Base-by-base conservation (phyloP, 2,113 vertebrate genomes). In the Sardina pilchardus region DNA sequence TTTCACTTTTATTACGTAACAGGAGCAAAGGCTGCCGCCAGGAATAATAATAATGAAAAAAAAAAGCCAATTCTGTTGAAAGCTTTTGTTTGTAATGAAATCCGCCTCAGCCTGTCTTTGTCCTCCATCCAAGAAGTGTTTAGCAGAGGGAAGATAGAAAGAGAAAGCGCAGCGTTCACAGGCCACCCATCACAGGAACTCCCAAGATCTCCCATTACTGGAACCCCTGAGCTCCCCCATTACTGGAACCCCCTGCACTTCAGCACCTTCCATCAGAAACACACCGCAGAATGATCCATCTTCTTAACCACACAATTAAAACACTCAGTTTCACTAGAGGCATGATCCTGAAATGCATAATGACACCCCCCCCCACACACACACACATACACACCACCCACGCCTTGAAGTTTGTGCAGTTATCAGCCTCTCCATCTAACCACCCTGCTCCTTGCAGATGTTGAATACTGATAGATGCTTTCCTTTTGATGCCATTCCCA, bases 401-500 rank as follows among this genome's bases (percentile, higher is more conserved):
- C 43, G 6, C 42, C 43, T 71, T 84, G 53, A 71, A 39, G 26
- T 71, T 12, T 44, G 63, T 6, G 24, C 67, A 47, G 36, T 67
- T 43, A 75, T 24, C n/a, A 75, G 19, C 63, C 30, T n/a, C 82
- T 44, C 21, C 36, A 50, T 50, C 48, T 53, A 12, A 53, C 48
- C 48, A 14, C 48, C 48, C 17, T 16, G 48, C 59, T 75, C 43
- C 30, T 56, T 16, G 63, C 83, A 85, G 84, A 47, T 78, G 63
- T 44, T 48, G 63, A 80, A 26, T 34, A 30, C 44, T 48, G 84
- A 75, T 85, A 47, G 84, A 85, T 30, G 26, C 36, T 56, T 84
- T 67, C 44, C 43, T 44, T 85, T 85, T 85, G 56, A 84, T 71
- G 83, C 83, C 83, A 45, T 75, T 59, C 42, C 10, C 24, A 30